phyloP scores from a whole-genome alignment of 1,140 invertebrate species.

The Ips nitidus region DNA sequence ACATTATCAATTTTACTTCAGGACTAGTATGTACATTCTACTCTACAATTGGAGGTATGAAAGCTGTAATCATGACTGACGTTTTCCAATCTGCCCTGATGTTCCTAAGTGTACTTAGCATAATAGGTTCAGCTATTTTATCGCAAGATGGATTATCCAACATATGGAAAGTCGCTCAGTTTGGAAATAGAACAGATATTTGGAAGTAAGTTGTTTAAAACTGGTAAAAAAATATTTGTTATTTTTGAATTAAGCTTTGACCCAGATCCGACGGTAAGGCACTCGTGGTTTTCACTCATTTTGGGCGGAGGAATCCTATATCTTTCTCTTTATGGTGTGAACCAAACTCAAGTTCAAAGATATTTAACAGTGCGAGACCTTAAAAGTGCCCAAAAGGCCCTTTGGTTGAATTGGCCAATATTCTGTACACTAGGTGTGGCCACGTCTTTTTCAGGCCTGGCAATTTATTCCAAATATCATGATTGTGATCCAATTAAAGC shows the following conservation, averaged over 20 bases:
- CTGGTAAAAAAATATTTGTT: too few species aligned
- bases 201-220: conserved; percentile 59
- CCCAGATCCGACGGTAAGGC: conserved; percentile 70
- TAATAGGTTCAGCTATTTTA: conserved; percentile 70
- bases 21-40: conserved; percentile 80
- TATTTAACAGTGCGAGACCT: conserved; percentile 74
- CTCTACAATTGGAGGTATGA: conserved; percentile 84
- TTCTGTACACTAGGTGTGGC: conserved; percentile 64
- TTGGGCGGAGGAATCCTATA: conserved; percentile 75
- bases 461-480: conserved; percentile 75
- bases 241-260: too few species aligned
- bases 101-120: conserved; percentile 73
- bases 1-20: conserved; percentile 35
- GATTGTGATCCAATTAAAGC: conserved; percentile 71
- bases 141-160: conserved; percentile 63
- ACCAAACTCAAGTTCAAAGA: conserved; percentile 85
- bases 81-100: conserved; percentile 80
- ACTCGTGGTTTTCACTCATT: conserved; percentile 72
- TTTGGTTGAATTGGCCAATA: conserved; percentile 74
- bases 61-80: conserved; percentile 86
- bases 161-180: conserved; percentile 67
- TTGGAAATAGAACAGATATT: conserved; percentile 68
- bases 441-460: conserved; percentile 76
- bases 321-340: conserved; percentile 76
- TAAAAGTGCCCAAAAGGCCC: conserved; percentile 61